These are phyloP conservation scores for Mechanitis mazaeus DNA, from an alignment of 2,888 invertebrate genomes.

Conservation along the genomic window DNA sequence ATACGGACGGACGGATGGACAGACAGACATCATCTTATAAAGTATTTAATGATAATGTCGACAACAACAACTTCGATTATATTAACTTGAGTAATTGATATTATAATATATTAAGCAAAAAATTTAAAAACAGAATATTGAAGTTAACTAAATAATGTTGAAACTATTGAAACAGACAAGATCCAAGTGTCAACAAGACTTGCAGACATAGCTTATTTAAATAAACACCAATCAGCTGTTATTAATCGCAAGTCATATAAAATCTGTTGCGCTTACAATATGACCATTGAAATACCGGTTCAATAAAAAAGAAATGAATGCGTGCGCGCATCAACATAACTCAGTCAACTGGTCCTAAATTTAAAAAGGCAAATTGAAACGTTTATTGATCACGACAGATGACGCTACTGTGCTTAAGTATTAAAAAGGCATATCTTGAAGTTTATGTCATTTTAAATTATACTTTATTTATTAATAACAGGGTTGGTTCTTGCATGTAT, in stretches of 20 bases:
- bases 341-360: constrained; percentile 25
- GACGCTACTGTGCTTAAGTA: constrained; percentile 38
- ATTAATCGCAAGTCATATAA: constrained; percentile 15
- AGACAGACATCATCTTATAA: too few species aligned
- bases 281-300: constrained; percentile 33
- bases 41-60: too few species aligned
- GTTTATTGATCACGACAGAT: constrained; percentile 50
- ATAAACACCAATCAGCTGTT: constrained; percentile 12
- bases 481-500: neutral
- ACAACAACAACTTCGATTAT: too few species aligned
- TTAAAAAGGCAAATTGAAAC: constrained; percentile 40
- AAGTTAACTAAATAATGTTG: neutral
- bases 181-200: neutral
- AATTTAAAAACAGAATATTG: too few species aligned
- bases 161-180: neutral
- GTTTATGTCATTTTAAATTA: constrained; percentile 5
- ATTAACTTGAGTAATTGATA: too few species aligned
- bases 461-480: neutral
- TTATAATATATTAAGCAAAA: too few species aligned
- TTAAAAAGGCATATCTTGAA: constrained; percentile 8
- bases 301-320: constrained; percentile 24
- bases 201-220: constrained; percentile 5
- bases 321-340: constrained; percentile 30
- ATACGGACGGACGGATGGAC: too few species aligned
- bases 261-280: constrained; percentile 20